Evolutionary conservation across 30 jellyfish, hydroid and myxozoan genomes (phyloP).

Genomic region (Chrysaora quinquecirrha): DNA sequence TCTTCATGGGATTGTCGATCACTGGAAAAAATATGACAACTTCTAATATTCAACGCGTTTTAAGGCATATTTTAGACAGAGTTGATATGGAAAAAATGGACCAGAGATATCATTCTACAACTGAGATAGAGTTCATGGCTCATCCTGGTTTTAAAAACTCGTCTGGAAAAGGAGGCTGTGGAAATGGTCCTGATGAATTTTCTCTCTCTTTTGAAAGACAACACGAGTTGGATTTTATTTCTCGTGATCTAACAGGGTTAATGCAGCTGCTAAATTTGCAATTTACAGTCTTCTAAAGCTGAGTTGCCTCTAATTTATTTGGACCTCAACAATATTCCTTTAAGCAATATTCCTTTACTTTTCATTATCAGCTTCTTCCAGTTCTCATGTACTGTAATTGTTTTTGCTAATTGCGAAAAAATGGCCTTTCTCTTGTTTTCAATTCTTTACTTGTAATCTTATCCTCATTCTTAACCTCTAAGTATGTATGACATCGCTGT

Average conservation of each 20-base stretch:
- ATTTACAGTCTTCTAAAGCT: neutral
- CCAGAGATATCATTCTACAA: too few species aligned
- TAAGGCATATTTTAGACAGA: neutral
- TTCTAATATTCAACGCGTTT: constrained; percentile 12
- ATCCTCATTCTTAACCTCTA: too few species aligned
- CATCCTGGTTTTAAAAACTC: constrained; percentile 88
- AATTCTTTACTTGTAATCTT: too few species aligned
- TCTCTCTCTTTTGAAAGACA: constrained; percentile 81
- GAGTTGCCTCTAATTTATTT: neutral
- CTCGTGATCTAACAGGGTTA: neutral
- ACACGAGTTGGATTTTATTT: constrained; percentile 60
- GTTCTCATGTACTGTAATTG: too few species aligned
- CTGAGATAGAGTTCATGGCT: constrained; percentile 81
- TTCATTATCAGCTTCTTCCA: too few species aligned
- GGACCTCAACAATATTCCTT: too few species aligned
- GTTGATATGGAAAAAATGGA: neutral
- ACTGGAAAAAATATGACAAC: constrained; percentile 76
- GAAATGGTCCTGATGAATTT: constrained; percentile 89
- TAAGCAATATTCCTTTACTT: too few species aligned
- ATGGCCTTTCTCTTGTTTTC: too few species aligned
- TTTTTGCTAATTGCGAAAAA: too few species aligned
- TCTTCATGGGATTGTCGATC: constrained; percentile 85
- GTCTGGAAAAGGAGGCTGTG: constrained; percentile 79
- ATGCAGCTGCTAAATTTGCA: neutral
- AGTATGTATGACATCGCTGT: too few species aligned